Evolutionary conservation across 1,140 invertebrate genomes (phyloP).

Genomic region (Tetramorium parvispinum): DNA sequence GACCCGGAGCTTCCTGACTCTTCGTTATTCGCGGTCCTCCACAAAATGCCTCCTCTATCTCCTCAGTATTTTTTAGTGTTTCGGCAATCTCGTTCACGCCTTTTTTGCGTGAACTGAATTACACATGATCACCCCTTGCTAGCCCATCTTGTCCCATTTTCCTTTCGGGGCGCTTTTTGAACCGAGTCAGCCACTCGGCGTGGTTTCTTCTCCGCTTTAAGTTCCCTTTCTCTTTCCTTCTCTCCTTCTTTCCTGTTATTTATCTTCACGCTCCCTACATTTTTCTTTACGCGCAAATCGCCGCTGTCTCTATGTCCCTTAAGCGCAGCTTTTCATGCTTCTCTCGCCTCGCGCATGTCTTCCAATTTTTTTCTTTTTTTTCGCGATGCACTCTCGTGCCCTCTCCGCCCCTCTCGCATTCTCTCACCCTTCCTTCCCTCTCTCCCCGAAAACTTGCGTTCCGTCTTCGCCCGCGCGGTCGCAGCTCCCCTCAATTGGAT

Average conservation of each 20-base stretch:
- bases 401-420: slow-evolving; percentile 19
- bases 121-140: neutral
- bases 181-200: neutral
- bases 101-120: slow-evolving; percentile 28
- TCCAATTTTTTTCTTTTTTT: neutral
- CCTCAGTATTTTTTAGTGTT: slow-evolving; percentile 18
- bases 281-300: neutral
- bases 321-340: slow-evolving; percentile 4
- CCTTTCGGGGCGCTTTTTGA: neutral
- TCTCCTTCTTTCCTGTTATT: slow-evolving; percentile 15
- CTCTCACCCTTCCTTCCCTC: neutral
- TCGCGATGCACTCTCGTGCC: slow-evolving; percentile 3
- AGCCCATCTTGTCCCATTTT: slow-evolving; percentile 13
- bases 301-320: neutral
- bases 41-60: neutral
- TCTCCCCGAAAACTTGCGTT: neutral
- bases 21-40: neutral
- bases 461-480: neutral
- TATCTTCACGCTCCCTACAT: neutral
- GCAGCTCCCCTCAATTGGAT: slow-evolving; percentile 48
- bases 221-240: slow-evolving; percentile 22
- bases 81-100: slow-evolving; percentile 36
- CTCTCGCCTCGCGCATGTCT: neutral
- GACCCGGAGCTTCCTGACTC: neutral
- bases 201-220: neutral